Base-by-base conservation (phyloP, 2,888 invertebrate genomes). In the Gonocerus acuteangulatus region DNA sequence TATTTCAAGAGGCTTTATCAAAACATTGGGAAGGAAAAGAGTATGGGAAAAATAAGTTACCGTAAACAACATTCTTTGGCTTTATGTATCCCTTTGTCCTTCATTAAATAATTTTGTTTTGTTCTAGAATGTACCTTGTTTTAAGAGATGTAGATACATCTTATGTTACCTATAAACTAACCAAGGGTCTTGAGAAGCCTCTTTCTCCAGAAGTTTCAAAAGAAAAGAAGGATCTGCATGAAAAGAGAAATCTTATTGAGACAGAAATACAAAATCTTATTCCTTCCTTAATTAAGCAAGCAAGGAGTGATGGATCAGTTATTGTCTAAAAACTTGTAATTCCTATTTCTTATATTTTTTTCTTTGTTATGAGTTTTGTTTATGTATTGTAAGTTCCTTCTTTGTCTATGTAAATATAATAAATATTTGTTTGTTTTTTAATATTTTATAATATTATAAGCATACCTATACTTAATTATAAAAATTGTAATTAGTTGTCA, bases 151-250 rank as follows among this genome's bases (percentile, higher is more conserved):
- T 18, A 19, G 48, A 48, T 16, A 44, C 49, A 19, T 39, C 60
- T 19, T 22, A 16, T 9, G 60, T 60, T 7, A 48, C 34, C 16
- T 60, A 60, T 27, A 51, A 44, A 51, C 19, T 60, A 6, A 51
- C 18, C n/a, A 18, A 49, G 16, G 60, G 60, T 13, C 15, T 60
- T 21, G 19, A 48, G 15, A 34, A 19, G 15, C 60, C 60, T 44
- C 42, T 60, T 19, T 51, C 49, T 19, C 51, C 48, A 32, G 49
- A 49, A 19, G 42, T 42, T 18, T 22, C 51, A 2, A 34, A 60
- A 51, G 13, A 19, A 7, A 51, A 42, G 27, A 60, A 60, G 36
- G 39, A 22, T 1, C 42, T 21, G 7, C 22, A 60, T 42, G 51
- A 42, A 32, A 42, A 19, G 1, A 60, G 48, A 51, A 23, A 44